Conservation (phyloP, 1,140 invertebrate genomes). For the Rhizoglyphus robini region DNA sequence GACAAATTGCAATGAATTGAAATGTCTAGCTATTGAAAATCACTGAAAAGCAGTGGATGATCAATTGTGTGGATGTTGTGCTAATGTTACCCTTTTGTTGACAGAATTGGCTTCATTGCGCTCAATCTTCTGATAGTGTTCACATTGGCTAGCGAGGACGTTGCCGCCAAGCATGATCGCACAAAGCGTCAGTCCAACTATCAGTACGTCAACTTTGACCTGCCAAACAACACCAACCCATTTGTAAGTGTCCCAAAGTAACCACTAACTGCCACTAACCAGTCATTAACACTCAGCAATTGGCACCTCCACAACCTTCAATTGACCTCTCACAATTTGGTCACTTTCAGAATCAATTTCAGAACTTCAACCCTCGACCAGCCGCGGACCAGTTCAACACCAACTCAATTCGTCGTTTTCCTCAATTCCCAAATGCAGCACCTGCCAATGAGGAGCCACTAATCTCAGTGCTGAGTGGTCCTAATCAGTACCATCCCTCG, state of each 20-base stretch:
- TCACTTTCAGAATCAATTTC: not conserved
- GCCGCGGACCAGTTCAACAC: not conserved
- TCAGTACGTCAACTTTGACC: slow-evolving; percentile 3
- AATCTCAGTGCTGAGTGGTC: slow-evolving; percentile 18
- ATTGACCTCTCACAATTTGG: not conserved
- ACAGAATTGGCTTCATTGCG: too few species aligned
- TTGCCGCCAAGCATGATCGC: too few species aligned
- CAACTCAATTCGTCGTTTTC: slow-evolving; percentile 17
- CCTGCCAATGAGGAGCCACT: not conserved
- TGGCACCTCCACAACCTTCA: not conserved
- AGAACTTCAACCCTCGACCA: not conserved
- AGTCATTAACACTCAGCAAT: not conserved
- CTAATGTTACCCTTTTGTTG: too few species aligned
- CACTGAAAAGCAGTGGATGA: too few species aligned
- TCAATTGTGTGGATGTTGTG: too few species aligned
- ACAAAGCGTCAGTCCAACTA: not conserved
- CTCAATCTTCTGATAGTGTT: too few species aligned
- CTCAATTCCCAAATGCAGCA: slow-evolving; percentile 11
- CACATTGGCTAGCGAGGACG: too few species aligned
- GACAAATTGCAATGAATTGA: too few species aligned
- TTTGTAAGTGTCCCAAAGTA: slow-evolving; percentile 3
- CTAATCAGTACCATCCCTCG: not conserved
- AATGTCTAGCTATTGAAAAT: too few species aligned
- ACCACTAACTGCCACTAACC: not conserved
- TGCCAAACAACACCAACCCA: slow-evolving; percentile 1